Evolutionary conservation across 92 coral and sea anemone genomes (phyloP), one percentile per base, ranked within the genome.

Genomic region (Palythoa heliodiscus): DNA sequence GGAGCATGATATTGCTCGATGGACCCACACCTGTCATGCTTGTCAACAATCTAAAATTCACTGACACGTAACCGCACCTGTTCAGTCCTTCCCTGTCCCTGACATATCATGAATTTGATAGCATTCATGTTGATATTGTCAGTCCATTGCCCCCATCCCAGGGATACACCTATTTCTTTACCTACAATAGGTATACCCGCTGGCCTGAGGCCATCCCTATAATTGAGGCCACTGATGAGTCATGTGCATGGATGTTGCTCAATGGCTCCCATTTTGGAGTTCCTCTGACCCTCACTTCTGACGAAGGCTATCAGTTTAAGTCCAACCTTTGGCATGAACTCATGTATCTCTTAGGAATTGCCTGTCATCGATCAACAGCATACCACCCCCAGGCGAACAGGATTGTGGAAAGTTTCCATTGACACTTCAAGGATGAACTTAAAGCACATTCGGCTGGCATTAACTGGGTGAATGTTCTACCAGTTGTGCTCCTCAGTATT

Each of bases 351-450:
- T 84, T 84, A 3, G 87, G 87, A n/a, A 79, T 84, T 3, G 85
- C 73, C 58, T 87, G 89, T 70, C 64, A 83, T 69, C 82, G 87
- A 77, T 88, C 91, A 14, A 91, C 90, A 22, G 88, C 90, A n/a
- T 91, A 86, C 82, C 92, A 91, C 54, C 85, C 87, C 1, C 86
- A 89, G 22, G 76, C 88, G 4, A 68, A 86, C 58, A 86, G 93
- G n/a, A 64, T 91, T 11, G 77, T 87, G 9, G 89, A 91, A 63
- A 54, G 93, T 39, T 88, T 91, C 69, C 88, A 90, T 79, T 75
- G 87, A 9, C 90, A 82, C 20, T 60, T 86, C 29, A 87, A 82
- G 78, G 40, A 71, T 2, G 86, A 82, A 7, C 86, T 72, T 47
- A 90, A 68, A 73, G 86, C 91, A 37, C 64, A 86, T 11, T 22